Evolutionary conservation across 2,797 vertebrate species (phyloP).

Genomic region (Rhadinocentrus ornatus): DNA sequence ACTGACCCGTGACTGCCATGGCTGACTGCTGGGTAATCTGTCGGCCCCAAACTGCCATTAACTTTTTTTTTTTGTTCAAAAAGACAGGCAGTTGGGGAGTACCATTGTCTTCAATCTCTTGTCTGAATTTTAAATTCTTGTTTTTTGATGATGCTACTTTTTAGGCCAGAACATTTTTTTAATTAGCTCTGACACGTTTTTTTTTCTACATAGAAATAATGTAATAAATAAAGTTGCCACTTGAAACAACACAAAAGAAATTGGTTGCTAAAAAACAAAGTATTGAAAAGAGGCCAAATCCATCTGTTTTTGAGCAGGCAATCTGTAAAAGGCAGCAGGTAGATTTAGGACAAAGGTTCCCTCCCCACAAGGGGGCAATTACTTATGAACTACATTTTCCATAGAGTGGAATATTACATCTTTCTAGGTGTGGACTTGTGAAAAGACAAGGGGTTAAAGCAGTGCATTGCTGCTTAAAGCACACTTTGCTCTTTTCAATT

Average conservation of each 20-base stretch:
- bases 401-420: slow-evolving; percentile 67
- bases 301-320: slow-evolving; percentile 25
- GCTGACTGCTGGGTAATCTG: slow-evolving; percentile 51
- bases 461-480: slow-evolving; percentile 75
- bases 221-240: not conserved
- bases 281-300: slow-evolving; percentile 23
- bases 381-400: slow-evolving; percentile 68
- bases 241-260: slow-evolving; percentile 18
- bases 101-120: not conserved
- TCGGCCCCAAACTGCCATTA: slow-evolving; percentile 37
- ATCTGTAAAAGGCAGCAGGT: slow-evolving; percentile 49
- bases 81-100: slow-evolving; percentile 50
- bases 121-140: not conserved
- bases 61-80: slow-evolving; percentile 51
- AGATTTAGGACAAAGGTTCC: slow-evolving; percentile 50
- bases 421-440: slow-evolving; percentile 79
- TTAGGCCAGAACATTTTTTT: not conserved
- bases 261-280: slow-evolving; percentile 9
- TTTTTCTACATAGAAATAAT: not conserved
- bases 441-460: slow-evolving; percentile 82
- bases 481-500: slow-evolving; percentile 85
- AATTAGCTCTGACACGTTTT: not conserved
- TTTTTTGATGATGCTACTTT: slow-evolving; percentile 1
- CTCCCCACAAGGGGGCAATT: slow-evolving; percentile 51
- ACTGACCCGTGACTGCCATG: slow-evolving; percentile 55